phyloP scores from a whole-genome alignment of 2,113 vertebrate genomes.

The Capreolus pygargus region DNA sequence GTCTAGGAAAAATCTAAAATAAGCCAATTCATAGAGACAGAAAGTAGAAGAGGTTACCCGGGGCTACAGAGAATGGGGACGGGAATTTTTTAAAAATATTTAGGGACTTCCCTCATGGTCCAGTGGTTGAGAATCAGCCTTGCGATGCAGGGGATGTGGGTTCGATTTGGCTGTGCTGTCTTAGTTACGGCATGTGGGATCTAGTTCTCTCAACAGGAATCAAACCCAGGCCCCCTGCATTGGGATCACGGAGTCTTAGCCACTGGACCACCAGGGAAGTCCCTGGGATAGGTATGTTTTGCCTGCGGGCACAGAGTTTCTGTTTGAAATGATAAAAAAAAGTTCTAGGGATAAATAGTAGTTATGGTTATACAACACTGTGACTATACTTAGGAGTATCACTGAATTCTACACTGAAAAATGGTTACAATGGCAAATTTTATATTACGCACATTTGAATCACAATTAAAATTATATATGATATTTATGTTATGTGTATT shows the following conservation, averaged over 20 bases:
- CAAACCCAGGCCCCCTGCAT: neutral
- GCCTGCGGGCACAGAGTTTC: neutral
- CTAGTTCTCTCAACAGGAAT: neutral
- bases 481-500: neutral
- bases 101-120: neutral
- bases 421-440: neutral
- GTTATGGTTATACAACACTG: neutral
- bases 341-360: neutral
- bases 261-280: neutral
- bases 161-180: neutral
- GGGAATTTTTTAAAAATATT: neutral
- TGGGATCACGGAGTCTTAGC: neutral
- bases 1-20: neutral
- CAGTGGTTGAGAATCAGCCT: neutral
- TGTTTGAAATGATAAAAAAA: neutral
- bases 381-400: neutral
- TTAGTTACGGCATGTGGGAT: neutral
- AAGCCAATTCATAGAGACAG: neutral
- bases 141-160: neutral
- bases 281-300: neutral
- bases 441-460: neutral
- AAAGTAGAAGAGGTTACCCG: neutral
- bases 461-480: neutral
- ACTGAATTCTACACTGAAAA: neutral
- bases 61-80: neutral